Conservation (phyloP, 2,888 invertebrate species). For the Pterostichus madidus region DNA sequence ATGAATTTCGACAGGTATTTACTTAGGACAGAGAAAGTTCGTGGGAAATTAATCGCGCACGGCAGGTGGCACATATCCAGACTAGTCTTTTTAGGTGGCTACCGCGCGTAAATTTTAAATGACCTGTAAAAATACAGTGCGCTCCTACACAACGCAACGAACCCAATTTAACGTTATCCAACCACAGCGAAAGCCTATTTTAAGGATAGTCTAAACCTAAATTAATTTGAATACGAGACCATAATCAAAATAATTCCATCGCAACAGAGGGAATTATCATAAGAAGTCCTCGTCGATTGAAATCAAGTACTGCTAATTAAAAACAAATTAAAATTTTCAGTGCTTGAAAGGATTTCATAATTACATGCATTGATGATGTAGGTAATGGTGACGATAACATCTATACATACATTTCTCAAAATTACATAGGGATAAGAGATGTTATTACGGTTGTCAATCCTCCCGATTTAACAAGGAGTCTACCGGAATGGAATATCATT, state of each 20-base stretch:
- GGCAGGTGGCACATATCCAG: constrained; percentile 49
- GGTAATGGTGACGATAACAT: background rate
- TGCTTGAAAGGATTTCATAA: constrained; percentile 37
- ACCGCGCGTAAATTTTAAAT: constrained; percentile 58
- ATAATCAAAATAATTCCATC: constrained; percentile 36
- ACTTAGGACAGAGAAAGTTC: constrained; percentile 56
- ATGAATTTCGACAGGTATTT: constrained; percentile 63
- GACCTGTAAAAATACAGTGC: constrained; percentile 58
- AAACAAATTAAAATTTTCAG: constrained; percentile 19
- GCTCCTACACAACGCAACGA: constrained; percentile 29
- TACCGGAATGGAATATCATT: no score
- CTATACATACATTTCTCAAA: background rate
- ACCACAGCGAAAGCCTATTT: constrained; percentile 19
- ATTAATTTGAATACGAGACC: constrained; percentile 41
- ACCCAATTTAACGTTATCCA: constrained; percentile 51
- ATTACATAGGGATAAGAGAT: no score
- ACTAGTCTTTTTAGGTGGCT: constrained; percentile 28
- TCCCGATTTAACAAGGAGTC: no score
- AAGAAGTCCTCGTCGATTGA: constrained; percentile 38
- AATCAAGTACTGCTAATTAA: constrained; percentile 41
- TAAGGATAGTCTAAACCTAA: constrained; percentile 25
- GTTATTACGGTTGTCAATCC: no score
- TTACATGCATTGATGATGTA: constrained; percentile 41
- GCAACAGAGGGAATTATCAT: constrained; percentile 23
- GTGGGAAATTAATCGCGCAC: constrained; percentile 58